Evolutionary conservation across 2,888 invertebrate genomes (phyloP), one percentile per base, ranked within the genome.

Genomic region (Zootermopsis nevadensis): DNA sequence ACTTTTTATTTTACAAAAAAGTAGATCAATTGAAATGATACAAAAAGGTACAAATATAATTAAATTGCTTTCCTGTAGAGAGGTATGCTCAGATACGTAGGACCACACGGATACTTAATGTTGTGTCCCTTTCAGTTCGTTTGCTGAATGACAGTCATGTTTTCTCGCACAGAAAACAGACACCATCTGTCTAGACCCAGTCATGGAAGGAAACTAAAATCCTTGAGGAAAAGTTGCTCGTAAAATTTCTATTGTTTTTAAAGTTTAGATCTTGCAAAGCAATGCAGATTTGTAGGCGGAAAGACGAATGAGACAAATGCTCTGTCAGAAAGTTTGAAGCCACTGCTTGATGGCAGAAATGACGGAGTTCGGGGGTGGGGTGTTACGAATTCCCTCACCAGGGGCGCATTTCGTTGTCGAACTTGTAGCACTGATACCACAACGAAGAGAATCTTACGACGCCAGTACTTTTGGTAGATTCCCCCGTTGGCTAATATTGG

Each of bases 361-460:
- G 38, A 35, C 6, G 15, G 69, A 19, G 31, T 69, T 27, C 8
- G 66, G 31, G 69, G 22, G 15, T n/a, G n/a, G 33, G 15, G 69
- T 10, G 10, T 69, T 69, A 33, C 69, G 33, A 27, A 22, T 24
- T 1, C 35, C 27, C 7, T 74, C 74, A 42, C 38, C 15, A n/a
- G 38, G 74, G 74, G 38, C 38, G n/a, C 74, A 74, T 74, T 74
- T 74, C 74, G 31, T 15, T 74, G 33, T 74, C 42, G 74, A 74
- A 74, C n/a, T 74, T 38, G 38, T 38, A 74, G 38, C 38, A 35
- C 38, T 42, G 42, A 74, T 74, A 38, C 74, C 38, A 42, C 74
- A 22, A n/a, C 74, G 24, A 74, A 10, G 74, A 38, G 74, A 7
- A 74, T n/a, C 38, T 74, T 74, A 42, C 8, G 74, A 30, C 38